These are phyloP conservation scores for Peromyscus californicus DNA, from an alignment of 2,113 vertebrate species.

Conservation along the genomic window DNA sequence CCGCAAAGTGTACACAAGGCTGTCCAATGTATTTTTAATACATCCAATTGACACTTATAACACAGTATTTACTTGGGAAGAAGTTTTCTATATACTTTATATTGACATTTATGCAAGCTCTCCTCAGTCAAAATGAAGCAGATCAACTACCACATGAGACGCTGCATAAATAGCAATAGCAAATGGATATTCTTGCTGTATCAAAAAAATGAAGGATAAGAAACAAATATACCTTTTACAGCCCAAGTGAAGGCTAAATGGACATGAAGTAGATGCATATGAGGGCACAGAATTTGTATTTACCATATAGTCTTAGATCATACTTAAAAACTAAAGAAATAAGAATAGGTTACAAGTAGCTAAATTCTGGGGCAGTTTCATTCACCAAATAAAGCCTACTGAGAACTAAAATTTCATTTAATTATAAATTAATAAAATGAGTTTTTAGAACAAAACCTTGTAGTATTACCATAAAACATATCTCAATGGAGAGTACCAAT, in stretches of 20 bases:
- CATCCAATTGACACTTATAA: not conserved
- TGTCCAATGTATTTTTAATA: not conserved
- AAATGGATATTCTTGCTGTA: not conserved
- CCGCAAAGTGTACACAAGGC: not conserved
- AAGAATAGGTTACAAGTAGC: not conserved
- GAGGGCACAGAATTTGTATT: not conserved
- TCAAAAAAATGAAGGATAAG: constrained; percentile 21
- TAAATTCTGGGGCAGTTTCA: not conserved
- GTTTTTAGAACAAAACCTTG: not conserved
- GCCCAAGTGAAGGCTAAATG: not conserved
- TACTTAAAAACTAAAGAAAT: constrained; percentile 41
- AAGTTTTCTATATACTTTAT: not conserved
- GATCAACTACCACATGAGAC: not conserved
- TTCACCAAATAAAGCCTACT: not conserved
- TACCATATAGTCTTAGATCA: not conserved
- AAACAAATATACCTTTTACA: not conserved
- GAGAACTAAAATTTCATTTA: constrained; percentile 2
- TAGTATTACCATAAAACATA: not conserved
- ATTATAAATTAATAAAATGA: constrained; percentile 13
- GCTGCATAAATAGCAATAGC: not conserved
- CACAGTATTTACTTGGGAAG: not conserved
- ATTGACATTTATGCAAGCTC: not conserved
- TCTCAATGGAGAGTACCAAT: not conserved
- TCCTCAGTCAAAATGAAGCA: constrained; percentile 29
- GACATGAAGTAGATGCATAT: not conserved